phyloP scores from a whole-genome alignment of 2,888 invertebrate species.

The Parascotia fuliginaria region DNA sequence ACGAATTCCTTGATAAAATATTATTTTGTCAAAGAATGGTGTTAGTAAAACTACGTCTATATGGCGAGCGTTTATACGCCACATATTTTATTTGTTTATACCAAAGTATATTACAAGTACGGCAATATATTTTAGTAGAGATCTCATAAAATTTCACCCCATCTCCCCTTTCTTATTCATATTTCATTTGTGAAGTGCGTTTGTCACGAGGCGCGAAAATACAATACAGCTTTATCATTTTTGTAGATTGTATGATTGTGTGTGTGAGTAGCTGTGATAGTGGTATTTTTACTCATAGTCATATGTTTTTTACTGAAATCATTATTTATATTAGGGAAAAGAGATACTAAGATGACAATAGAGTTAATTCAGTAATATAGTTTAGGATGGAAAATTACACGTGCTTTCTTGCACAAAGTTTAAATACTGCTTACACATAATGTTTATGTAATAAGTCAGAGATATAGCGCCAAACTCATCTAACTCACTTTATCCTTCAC shows the following conservation, averaged over 20 bases:
- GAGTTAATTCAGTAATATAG: too few species aligned
- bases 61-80: conserved; percentile 24
- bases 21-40: conserved; percentile 8
- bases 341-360: too few species aligned
- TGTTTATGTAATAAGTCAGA: too few species aligned
- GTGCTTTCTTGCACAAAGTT: too few species aligned
- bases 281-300: too few species aligned
- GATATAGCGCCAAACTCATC: too few species aligned
- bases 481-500: too few species aligned
- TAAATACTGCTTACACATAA: too few species aligned
- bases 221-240: conserved; percentile 26
- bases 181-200: conserved; percentile 51
- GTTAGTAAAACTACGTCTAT: conserved; percentile 23
- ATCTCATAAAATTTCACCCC: conserved; percentile 51
- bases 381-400: too few species aligned
- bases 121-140: conserved; percentile 46
- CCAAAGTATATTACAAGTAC: conserved; percentile 40
- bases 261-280: background rate
- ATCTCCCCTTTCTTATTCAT: conserved; percentile 43
- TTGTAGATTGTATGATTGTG: conserved; percentile 5
- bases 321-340: too few species aligned
- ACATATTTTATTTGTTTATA: conserved; percentile 48
- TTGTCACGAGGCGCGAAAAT: conserved; percentile 41
- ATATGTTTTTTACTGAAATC: too few species aligned
- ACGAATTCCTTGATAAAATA: background rate